Percentiles rank a stretch among this genome's conserved stretches.
Conservation (phyloP, 2,888 invertebrate species). For the Acleris laterana region DNA sequence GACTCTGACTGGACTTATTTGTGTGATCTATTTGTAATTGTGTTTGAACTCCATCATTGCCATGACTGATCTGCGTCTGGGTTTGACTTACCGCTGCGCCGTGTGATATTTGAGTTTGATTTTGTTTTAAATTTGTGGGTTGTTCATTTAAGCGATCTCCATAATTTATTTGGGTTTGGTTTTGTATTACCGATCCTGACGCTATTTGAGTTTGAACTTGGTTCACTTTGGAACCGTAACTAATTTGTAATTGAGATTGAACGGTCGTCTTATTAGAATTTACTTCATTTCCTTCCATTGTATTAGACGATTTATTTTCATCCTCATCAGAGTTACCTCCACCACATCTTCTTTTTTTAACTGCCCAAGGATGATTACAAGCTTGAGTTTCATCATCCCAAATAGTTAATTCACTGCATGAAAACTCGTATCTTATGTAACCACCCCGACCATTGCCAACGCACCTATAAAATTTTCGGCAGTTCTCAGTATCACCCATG, state of each 20-base stretch:
- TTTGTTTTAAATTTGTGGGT: conserved; percentile 48
- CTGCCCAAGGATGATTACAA: conserved; percentile 89
- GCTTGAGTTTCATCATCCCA: conserved; percentile 90
- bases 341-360: conserved; percentile 71
- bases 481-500: conserved; percentile 88
- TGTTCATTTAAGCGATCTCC: conserved; percentile 46
- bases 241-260: conserved; percentile 58
- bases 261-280: conserved; percentile 40
- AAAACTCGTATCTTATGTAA: conserved; percentile 88
- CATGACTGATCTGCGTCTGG: conserved; percentile 59
- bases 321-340: conserved; percentile 46
- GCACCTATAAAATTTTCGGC: conserved; percentile 92
- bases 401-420: conserved; percentile 89
- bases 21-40: conserved; percentile 62
- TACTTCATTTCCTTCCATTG: conserved; percentile 32
- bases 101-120: conserved; percentile 57
- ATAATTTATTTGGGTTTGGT: conserved; percentile 61
- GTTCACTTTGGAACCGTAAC: conserved; percentile 52
- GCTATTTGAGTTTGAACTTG: conserved; percentile 61
- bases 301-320: conserved; percentile 11
- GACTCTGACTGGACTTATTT: conserved; percentile 58
- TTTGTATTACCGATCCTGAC: conserved; percentile 52
- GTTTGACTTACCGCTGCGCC: conserved; percentile 57
- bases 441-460: conserved; percentile 86
- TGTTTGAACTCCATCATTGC: conserved; percentile 56